Evolutionary conservation across 2,113 vertebrate genomes (phyloP), one percentile per base, ranked within the genome.

Genomic region (Cacatua alba): DNA sequence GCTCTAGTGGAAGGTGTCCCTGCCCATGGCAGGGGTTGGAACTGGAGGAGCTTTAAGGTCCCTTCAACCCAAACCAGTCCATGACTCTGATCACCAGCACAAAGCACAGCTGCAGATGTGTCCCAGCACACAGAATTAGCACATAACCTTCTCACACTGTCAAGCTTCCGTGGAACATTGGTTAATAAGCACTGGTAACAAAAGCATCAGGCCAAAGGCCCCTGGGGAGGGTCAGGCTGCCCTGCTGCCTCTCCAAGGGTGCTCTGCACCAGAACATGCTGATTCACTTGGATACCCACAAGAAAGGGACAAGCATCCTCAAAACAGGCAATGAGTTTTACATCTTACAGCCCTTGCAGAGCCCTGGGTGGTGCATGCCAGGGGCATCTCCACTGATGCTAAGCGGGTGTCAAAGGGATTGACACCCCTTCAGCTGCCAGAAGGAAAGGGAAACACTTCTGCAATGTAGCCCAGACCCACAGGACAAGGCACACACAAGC

Each of bases 161-260:
- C 43, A 3, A 64, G 6, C 29, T 55, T 14, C 11, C 6, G 35
- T 11, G 19, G 29, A 52, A 13, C 3, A 57, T 11, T 28, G 44
- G 9, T 23, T n/a, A 62, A 51, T 33, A 0, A 29, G 67, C 5
- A 16, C 48, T 94, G 39, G 48, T 33, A 71, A 48, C 7, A 28
- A 24, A 13, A 82, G 10, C 43, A 31, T 5, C 35, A 60, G 35
- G 39, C 23, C 39, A 21, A 60, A 12, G 31, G 9, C 18, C 16
- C 29, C 6, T 0, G 0, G 18, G 13, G 3, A 3, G 3, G 6
- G 5, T 11, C 35, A 72, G 29, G 33, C 25, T 49, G 13, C 5
- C 13, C 25, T n/a, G 13, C 0, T n/a, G 39, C 17, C 20, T 25
- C 35, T 62, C 48, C 28, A 19, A 39, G 31, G 9, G n/a, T 1